Evolutionary conservation across 2,113 vertebrate genomes (phyloP), one percentile per base, ranked within the genome.

Genomic region (Rhineura floridana): DNA sequence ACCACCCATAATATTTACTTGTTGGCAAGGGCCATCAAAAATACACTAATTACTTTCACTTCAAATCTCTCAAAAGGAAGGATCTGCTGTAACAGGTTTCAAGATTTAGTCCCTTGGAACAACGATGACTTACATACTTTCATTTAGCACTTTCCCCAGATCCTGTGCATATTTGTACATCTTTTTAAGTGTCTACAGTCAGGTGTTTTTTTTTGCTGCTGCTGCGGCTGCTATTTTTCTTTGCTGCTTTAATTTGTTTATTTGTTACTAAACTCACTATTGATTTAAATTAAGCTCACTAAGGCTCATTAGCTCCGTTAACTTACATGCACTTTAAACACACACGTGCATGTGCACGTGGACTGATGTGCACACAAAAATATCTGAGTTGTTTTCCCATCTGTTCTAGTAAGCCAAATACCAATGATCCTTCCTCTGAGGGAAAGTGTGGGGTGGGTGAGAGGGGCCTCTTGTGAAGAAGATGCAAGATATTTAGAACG

Each of bases 231-330:
- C 46, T 87, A 44, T 87, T 88, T 94, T 93, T 75, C 81, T 59
- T 90, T 9, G 0, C 44, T 86, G 81, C 63, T 70, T n/a, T 90
- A 91, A 94, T 92, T 88, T 93, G 92, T 92, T 95, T 94, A 83
- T 86, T 87, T 80, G 73, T 92, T 94, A 89, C 89, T 52, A 90
- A 93, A 93, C 86, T 94, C 84, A 87, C 65, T 92, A 93, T 93
- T 93, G 95, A 94, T 94, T 93, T 94, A 92, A 94, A 94, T 94
- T 95, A 93, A 86, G 89, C 62, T 93, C 85, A 93, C 87, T 72
- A 90, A 90, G 70, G 85, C 85, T 94, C 89, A 90, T 92, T 94
- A 95, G 82, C 77, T 90, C 78, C 92, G 83, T 72, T 92, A 89
- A 94, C 83, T 50, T 48, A 9, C 73, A 65, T n/a, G 13, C 13